phyloP scores from a whole-genome alignment of 2,888 invertebrate species.

The Diarsia rubi region DNA sequence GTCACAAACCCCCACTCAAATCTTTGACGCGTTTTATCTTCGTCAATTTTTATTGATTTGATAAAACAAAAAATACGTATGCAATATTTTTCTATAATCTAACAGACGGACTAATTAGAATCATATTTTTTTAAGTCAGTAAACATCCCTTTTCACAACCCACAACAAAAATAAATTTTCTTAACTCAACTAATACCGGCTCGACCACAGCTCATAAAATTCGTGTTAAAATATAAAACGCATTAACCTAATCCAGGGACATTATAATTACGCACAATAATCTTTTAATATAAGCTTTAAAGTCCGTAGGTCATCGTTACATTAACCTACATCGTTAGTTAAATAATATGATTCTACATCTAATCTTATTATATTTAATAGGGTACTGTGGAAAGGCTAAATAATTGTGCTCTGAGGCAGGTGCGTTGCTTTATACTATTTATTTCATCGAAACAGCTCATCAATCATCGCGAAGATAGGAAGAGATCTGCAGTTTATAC shows the following conservation, averaged over 20 bases:
- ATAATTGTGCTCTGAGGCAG: background rate
- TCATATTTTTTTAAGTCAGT: no score
- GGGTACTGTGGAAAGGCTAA: slow-evolving; percentile 4
- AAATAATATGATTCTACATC: slow-evolving; percentile 26
- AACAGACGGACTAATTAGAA: no score
- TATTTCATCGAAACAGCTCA: background rate
- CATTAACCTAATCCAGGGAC: slow-evolving; percentile 45
- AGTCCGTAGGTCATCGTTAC: slow-evolving; percentile 57
- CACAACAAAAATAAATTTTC: slow-evolving; percentile 20
- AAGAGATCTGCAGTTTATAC: no score
- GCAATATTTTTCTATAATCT: no score
- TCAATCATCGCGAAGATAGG: no score
- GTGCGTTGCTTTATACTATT: background rate
- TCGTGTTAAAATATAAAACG: slow-evolving; percentile 25
- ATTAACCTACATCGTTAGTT: slow-evolving; percentile 10
- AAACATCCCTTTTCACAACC: no score
- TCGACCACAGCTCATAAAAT: slow-evolving; percentile 30
- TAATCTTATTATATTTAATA: slow-evolving; percentile 73
- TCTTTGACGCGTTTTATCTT: no score
- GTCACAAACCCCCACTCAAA: no score
- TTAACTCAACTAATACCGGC: slow-evolving; percentile 8
- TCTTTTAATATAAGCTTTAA: slow-evolving; percentile 48
- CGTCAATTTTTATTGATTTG: no score
- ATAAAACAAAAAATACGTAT: no score
- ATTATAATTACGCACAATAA: slow-evolving; percentile 51